These are phyloP conservation scores for Squalus acanthias DNA, from an alignment of 2,797 vertebrate species.

Conservation along the genomic window DNA sequence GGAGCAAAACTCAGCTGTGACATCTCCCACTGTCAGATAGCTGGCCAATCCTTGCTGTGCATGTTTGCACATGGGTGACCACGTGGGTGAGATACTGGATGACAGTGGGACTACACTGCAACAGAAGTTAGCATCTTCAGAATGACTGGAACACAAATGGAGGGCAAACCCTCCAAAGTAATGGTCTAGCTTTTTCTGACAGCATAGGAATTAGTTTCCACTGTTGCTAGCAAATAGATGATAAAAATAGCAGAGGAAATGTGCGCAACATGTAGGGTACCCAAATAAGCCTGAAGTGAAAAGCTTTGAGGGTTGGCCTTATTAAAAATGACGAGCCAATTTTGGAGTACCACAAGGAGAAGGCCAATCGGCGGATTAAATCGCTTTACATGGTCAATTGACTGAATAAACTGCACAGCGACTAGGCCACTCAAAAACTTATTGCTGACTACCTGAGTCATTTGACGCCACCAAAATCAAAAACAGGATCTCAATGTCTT, in stretches of 20 bases:
- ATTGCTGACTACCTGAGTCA: background rate
- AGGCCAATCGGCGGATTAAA: background rate
- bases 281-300: background rate
- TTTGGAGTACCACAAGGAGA: background rate
- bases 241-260: background rate
- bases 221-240: background rate
- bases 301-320: background rate
- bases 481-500: background rate
- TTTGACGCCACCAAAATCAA: background rate
- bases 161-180: background rate
- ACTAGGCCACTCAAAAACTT: background rate
- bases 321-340: background rate
- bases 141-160: background rate
- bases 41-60: background rate
- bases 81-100: background rate
- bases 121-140: background rate
- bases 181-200: background rate
- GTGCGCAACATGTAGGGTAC: no score
- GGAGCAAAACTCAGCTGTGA: background rate
- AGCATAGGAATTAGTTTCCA: background rate
- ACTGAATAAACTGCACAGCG: background rate
- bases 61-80: background rate
- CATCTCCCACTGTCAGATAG: background rate
- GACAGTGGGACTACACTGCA: background rate
- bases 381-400: background rate